phyloP scores from a whole-genome alignment of 2,888 invertebrate species.

The Tetranychus truncatus region DNA sequence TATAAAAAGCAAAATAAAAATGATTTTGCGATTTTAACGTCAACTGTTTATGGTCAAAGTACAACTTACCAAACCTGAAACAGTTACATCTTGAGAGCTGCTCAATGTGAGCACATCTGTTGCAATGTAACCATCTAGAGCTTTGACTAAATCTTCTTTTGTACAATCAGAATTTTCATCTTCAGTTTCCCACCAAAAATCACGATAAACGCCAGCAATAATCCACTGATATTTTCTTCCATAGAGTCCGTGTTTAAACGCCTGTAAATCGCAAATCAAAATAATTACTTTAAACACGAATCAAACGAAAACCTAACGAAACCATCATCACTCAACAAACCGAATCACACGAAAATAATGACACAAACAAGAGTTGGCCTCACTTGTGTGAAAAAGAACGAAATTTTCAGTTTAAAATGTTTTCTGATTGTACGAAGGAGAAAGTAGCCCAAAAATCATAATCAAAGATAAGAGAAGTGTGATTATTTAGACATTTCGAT shows the following conservation, averaged over 20 bases:
- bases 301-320: background rate
- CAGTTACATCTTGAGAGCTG: conserved; percentile 64
- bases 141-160: conserved; percentile 50
- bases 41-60: background rate
- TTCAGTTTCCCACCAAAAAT: conserved; percentile 28
- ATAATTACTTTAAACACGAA: too few relatives aligned
- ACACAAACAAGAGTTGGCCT: too few relatives aligned
- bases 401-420: too few relatives aligned
- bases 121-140: conserved; percentile 68
- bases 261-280: conserved; percentile 24
- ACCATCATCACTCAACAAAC: too few relatives aligned
- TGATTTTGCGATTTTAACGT: background rate
- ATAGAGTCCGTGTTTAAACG: conserved; percentile 42
- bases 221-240: conserved; percentile 88
- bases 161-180: conserved; percentile 40
- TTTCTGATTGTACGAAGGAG: too few relatives aligned
- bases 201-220: conserved; percentile 52
- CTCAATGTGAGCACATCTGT: conserved; percentile 70
- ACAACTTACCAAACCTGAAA: conserved; percentile 67
- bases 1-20: background rate
- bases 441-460: too few relatives aligned
- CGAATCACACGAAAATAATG: too few relatives aligned
- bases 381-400: too few relatives aligned
- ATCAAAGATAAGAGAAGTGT: too few relatives aligned
- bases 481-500: too few relatives aligned